Conservation (phyloP, 23 tunicate genomes). For the Clavelina lepadiformis region DNA sequence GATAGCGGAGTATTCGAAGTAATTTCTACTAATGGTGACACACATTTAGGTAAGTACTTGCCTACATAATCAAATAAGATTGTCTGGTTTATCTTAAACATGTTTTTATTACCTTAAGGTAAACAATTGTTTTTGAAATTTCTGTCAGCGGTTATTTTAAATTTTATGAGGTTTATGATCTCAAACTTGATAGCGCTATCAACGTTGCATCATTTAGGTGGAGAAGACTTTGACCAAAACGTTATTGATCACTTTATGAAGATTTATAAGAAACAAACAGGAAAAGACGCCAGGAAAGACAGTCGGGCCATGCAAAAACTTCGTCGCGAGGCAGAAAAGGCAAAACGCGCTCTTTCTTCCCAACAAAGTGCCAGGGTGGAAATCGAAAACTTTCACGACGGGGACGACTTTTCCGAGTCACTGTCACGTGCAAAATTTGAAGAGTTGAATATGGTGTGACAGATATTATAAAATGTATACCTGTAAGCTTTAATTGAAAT, state of each 20-base stretch:
- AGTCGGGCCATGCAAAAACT: slow-evolving; percentile 67
- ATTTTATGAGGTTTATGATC: too few species aligned
- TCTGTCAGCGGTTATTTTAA: too few species aligned
- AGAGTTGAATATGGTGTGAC: slow-evolving; percentile 60
- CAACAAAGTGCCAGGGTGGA: slow-evolving; percentile 57
- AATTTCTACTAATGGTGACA: slow-evolving; percentile 72
- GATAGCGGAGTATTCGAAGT: slow-evolving; percentile 80
- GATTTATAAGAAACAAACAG: slow-evolving; percentile 71
- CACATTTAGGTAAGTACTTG: slow-evolving; percentile 79
- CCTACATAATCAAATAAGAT: too few species aligned
- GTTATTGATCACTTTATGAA: slow-evolving; percentile 78
- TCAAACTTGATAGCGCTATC: background rate
- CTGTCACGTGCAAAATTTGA: slow-evolving; percentile 78
- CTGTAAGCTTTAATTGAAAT: background rate
- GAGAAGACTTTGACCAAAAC: slow-evolving; percentile 77
- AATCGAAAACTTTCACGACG: slow-evolving; percentile 67
- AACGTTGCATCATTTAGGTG: slow-evolving; percentile 24
- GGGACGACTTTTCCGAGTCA: slow-evolving; percentile 75
- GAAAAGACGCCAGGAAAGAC: slow-evolving; percentile 60
- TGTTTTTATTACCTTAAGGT: too few species aligned
- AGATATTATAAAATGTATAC: background rate
- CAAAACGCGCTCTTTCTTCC: slow-evolving; percentile 78
- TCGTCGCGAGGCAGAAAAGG: slow-evolving; percentile 77
- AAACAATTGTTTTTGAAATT: too few species aligned
- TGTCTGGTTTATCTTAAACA: too few species aligned